Conservation (phyloP, 1,140 invertebrate species). For the Macrocentrus cingulum region DNA sequence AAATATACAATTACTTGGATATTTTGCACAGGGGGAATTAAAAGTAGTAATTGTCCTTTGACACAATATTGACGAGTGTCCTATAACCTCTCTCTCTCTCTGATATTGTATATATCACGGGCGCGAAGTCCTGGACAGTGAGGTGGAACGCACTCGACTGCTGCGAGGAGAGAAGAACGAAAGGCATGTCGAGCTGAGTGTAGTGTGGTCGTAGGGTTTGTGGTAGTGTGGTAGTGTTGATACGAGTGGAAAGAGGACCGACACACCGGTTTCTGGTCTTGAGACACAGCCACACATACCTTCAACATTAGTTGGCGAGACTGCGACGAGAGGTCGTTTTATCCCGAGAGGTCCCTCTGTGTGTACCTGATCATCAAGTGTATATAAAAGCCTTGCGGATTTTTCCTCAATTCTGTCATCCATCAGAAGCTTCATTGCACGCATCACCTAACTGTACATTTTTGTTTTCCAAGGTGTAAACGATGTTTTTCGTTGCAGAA, state of each 20-base stretch:
- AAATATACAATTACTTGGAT: no score
- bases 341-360: conserved; percentile 18
- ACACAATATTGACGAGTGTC: no score
- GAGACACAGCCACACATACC: not conserved
- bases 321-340: conserved; percentile 40
- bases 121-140: conserved; percentile 27
- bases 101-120: no score
- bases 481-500: no score
- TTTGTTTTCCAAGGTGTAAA: no score
- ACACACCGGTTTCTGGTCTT: conserved; percentile 37
- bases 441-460: no score
- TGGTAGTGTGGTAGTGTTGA: conserved; percentile 20
- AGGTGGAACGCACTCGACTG: conserved; percentile 32
- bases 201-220: conserved; percentile 14
- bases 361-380: not conserved
- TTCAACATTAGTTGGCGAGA: conserved; percentile 32
- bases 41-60: no score
- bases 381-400: no score
- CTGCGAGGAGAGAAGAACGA: not conserved
- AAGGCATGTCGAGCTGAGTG: conserved; percentile 15
- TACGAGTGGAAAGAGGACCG: conserved; percentile 26
- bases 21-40: no score
- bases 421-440: no score
- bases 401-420: no score
- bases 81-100: no score